phyloP scores from a whole-genome alignment of 2,888 invertebrate species.

The Harpalus rufipes region DNA sequence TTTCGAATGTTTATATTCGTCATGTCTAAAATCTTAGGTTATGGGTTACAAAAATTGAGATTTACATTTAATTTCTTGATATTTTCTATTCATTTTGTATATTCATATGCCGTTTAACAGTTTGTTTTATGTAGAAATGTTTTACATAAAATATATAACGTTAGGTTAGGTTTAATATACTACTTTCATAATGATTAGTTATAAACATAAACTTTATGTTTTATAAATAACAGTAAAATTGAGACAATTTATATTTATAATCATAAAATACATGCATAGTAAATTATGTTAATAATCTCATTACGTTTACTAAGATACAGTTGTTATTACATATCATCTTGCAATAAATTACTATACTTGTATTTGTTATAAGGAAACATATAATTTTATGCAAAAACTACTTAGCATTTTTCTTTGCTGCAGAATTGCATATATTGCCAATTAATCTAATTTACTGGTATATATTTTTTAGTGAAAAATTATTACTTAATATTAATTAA shows the following conservation, averaged over 20 bases:
- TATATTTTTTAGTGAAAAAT: background rate
- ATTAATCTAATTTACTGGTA: constrained; percentile 1
- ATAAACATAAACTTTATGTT: too few relatives aligned
- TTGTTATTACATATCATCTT: constrained; percentile 18
- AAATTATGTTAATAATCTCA: constrained; percentile 25
- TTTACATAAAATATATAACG: too few relatives aligned
- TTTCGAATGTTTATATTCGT: too few relatives aligned
- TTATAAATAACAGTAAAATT: background rate
- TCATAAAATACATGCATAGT: background rate
- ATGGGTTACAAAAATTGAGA: too few relatives aligned
- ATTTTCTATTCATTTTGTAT: too few relatives aligned
- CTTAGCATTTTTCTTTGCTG: background rate
- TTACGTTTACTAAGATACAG: background rate
- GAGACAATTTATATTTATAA: background rate
- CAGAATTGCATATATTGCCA: constrained; percentile 20
- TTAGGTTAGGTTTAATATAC: too few relatives aligned
- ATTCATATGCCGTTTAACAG: too few relatives aligned
- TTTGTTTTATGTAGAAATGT: too few relatives aligned
- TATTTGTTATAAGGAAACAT: constrained; percentile 8
- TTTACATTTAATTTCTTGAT: too few relatives aligned
- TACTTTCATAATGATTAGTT: too few relatives aligned
- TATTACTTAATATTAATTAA: background rate
- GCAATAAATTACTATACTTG: background rate
- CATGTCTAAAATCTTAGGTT: too few relatives aligned
- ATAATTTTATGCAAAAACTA: constrained; percentile 5